Evolutionary conservation across 2,888 invertebrate genomes (phyloP).

Genomic region (Prionchulus punctatus): DNA sequence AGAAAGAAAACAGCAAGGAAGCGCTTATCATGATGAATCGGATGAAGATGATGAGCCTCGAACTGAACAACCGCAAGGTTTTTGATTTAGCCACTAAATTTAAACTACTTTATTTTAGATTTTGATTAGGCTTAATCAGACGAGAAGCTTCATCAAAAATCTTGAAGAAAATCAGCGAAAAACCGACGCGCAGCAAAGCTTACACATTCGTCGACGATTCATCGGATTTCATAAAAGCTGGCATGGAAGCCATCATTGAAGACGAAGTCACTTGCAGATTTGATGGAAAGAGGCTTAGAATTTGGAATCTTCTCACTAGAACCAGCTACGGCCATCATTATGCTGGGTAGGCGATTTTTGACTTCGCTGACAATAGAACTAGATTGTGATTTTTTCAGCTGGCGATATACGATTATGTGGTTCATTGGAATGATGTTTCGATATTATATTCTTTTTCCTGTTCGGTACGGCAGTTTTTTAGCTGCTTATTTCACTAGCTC

Average conservation of each 20-base stretch:
- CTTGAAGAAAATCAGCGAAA: no score
- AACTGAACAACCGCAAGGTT: no score
- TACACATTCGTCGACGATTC: background rate
- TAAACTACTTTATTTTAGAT: no score
- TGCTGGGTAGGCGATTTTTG: background rate
- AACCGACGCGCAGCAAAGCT: background rate
- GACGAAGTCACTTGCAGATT: slow-evolving; percentile 13
- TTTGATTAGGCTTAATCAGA: no score
- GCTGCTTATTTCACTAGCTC: no score
- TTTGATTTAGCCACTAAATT: no score
- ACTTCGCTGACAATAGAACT: no score
- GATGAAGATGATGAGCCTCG: no score
- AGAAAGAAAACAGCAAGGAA: no score
- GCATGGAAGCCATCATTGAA: slow-evolving; percentile 12
- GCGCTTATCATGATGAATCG: no score
- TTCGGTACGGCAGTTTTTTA: slow-evolving; percentile 18
- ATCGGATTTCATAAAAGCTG: background rate
- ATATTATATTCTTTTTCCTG: slow-evolving; percentile 73
- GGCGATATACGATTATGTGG: slow-evolving; percentile 74
- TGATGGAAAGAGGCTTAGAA: slow-evolving; percentile 11
- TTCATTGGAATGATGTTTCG: slow-evolving; percentile 77
- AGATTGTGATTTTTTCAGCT: no score
- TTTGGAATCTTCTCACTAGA: slow-evolving; percentile 13
- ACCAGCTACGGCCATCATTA: slow-evolving; percentile 12
- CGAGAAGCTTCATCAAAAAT: no score